Evolutionary conservation across 2,797 vertebrate species (phyloP), one percentile per base, ranked within the genome.

Genomic region (Prunella strophiata): DNA sequence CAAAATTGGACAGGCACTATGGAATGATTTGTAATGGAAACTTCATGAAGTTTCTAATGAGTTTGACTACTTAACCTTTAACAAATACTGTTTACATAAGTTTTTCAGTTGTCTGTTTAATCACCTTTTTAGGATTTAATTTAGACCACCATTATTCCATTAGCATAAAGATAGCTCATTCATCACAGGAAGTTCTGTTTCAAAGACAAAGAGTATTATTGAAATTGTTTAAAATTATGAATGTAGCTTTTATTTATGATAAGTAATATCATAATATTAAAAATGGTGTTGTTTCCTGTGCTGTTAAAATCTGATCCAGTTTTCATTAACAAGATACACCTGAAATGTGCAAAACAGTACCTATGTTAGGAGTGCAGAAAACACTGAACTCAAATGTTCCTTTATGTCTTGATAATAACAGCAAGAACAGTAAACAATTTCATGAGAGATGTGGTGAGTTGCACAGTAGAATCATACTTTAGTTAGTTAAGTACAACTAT

Each of bases 401-500:
- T 93, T 92, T 94, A 32, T 57, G 20, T 21, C 70, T 96, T 80
- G 29, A 55, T 94, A 92, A 93, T 67, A 89, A 91, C 89, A 95
- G 16, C n/a, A 9, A 92, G 50, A 96, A 91, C 8, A 66, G 57
- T 85, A 95, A 83, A 42, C 62, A 89, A 9, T 86, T 92, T 85
- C 14, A 71, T 25, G 26, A 77, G 83, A 92, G 68, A 91, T 75
- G 77, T 68, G 19, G 48, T 78, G 83, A 97, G 73, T 80, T 94
- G 74, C 76, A 93, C 36, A 72, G 92, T 85, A 70, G 75, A 72
- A 87, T 94, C 42, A 91, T 92, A 94, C 83, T 94, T 85, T 66
- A 96, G 62, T 67, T 89, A 96, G 93, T 86, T 95, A 96, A 97
- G 71, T 93, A 96, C 67, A 97, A 97, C 96, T 97, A 96, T 95